Evolutionary conservation across 2,888 invertebrate genomes (phyloP).

Genomic region (Caenorhabditis sinica): DNA sequence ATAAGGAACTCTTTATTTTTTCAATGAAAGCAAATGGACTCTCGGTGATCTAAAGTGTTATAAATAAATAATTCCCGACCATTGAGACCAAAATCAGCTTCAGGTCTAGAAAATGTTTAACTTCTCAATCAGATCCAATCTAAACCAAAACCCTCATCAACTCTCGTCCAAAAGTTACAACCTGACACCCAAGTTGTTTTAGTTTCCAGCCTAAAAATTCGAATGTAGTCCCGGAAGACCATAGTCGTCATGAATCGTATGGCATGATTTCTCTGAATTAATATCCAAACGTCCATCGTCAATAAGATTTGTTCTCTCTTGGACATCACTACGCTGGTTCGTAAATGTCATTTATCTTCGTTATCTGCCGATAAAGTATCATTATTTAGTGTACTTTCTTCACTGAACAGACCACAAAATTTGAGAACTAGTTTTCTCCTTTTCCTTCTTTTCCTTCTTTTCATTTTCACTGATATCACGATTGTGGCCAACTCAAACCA

Average conservation of each 20-base stretch:
- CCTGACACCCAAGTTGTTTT: no score
- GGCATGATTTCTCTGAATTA: neutral
- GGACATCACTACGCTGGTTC: neutral
- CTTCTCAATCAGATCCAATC: no score
- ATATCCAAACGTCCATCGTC: neutral
- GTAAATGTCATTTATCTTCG: slow-evolving; percentile 15
- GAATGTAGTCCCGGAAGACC: neutral
- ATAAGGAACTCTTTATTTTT: neutral
- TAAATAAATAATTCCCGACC: no score
- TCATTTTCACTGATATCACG: slow-evolving; percentile 3
- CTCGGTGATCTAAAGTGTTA: no score
- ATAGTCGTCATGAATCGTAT: neutral
- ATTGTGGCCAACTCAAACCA: slow-evolving; percentile 32
- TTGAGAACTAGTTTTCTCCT: slow-evolving; percentile 29
- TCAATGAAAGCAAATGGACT: no score
- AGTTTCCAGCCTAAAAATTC: neutral
- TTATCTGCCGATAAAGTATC: slow-evolving; percentile 3
- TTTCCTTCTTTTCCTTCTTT: slow-evolving; percentile 5
- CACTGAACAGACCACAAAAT: slow-evolving; percentile 34
- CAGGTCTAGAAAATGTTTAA: no score
- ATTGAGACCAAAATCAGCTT: no score
- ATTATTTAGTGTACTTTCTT: slow-evolving; percentile 24
- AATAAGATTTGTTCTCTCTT: slow-evolving; percentile 10
- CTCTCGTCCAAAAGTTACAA: no score
- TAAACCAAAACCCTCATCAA: no score